Conservation (phyloP, 2,888 invertebrate species). For the Spisula solida region DNA sequence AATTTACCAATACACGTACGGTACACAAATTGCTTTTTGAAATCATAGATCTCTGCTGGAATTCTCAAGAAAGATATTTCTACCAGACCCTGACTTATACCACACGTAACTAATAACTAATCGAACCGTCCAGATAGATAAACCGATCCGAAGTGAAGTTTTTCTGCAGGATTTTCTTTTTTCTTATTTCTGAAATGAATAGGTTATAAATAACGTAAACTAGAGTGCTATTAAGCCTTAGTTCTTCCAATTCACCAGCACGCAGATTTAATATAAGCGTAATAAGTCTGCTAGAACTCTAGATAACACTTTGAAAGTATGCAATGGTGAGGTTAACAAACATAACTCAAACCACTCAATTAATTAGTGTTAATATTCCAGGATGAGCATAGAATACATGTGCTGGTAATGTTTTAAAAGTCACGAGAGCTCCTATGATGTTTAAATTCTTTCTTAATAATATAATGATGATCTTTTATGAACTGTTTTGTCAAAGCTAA, state of each 20-base stretch:
- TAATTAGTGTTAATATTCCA: neutral
- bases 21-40: neutral
- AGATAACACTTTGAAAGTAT: neutral
- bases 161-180: neutral
- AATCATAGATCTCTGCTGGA: neutral
- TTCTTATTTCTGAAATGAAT: neutral
- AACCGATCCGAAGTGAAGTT: neutral
- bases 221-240: neutral
- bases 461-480: no score
- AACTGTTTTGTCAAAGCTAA: no score
- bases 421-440: no score
- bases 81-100: neutral
- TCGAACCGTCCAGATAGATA: neutral
- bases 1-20: conserved; percentile 3
- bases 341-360: neutral
- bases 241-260: neutral
- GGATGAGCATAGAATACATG: neutral
- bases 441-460: no score
- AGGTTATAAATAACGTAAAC: neutral
- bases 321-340: neutral
- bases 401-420: neutral
- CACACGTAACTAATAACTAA: neutral
- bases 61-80: neutral
- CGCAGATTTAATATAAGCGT: neutral
- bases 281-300: neutral